Conservation (phyloP, 2,113 vertebrate species). For the Toxotes chatareus region DNA sequence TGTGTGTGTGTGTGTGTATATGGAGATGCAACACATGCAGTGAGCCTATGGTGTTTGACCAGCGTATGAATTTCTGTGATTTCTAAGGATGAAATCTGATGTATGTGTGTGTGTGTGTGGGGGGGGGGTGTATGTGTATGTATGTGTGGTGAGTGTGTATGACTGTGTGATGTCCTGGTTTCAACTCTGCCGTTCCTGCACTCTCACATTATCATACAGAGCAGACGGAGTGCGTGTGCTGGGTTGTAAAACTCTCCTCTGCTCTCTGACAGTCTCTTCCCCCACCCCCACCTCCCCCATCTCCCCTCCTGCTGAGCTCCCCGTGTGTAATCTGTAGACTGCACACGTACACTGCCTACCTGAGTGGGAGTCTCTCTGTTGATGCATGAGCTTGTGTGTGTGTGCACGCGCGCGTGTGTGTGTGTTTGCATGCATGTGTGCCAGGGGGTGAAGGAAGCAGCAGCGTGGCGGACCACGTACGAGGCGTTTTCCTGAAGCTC, state of each 20-base stretch:
- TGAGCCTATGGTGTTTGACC: slow-evolving; percentile 22
- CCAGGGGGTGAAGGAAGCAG: slow-evolving; percentile 59
- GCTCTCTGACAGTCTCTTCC: slow-evolving; percentile 64
- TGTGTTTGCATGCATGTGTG: slow-evolving; percentile 18
- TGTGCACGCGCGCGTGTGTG: neutral
- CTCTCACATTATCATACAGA: slow-evolving; percentile 84
- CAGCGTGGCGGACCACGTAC: slow-evolving; percentile 23
- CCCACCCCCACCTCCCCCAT: slow-evolving; percentile 35
- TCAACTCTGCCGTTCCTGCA: slow-evolving; percentile 76
- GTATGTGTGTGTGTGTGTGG: slow-evolving; percentile 25
- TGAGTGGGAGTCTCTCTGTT: slow-evolving; percentile 67
- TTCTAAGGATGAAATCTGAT: slow-evolving; percentile 37
- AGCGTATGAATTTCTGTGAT: slow-evolving; percentile 17
- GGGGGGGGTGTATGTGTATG: slow-evolving; percentile 1
- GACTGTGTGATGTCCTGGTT: slow-evolving; percentile 74
- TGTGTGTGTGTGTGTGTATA: neutral
- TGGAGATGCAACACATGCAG: slow-evolving; percentile 11
- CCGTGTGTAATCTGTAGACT: slow-evolving; percentile 78
- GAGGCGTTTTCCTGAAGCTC: slow-evolving; percentile 48
- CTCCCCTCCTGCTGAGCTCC: slow-evolving; percentile 76
- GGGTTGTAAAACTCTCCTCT: slow-evolving; percentile 82
- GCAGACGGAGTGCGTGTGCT: slow-evolving; percentile 84
- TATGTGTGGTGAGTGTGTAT: slow-evolving; percentile 6
- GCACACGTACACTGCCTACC: slow-evolving; percentile 79
- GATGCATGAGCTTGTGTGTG: slow-evolving; percentile 22